Evolutionary conservation across 2,888 invertebrate genomes (phyloP), one percentile per base, ranked within the genome.

Genomic region (Seira ritae): DNA sequence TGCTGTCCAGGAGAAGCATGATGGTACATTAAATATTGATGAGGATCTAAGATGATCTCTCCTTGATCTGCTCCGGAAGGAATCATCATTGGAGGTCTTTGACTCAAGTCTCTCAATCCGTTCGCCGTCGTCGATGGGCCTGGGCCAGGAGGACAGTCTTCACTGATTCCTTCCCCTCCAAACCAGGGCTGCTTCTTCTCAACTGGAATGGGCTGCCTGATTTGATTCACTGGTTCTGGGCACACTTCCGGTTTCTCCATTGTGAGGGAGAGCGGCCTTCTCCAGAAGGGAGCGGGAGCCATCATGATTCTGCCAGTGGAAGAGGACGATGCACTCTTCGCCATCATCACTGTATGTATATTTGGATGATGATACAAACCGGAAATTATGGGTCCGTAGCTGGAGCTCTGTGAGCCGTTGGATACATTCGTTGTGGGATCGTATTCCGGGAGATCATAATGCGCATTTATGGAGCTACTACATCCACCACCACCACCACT

Each of bases 161-260:
- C 71, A 12, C 22, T 62, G 10, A 22, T 22, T 6, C 82, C 79
- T n/a, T 78, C 46, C 92, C 74, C 92, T 90, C 12, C 92, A 91
- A 4, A 93, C 93, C 90, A 92, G 91, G 22, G 93, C 92, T 94
- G 94, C 0, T 94, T 94, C 90, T 95, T 95, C 0, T 94, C 92
- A 23, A 94, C 90, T 0, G 95, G 95, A 85, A 95, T 95, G 0
- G 95, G 95, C 89, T 95, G 94, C 8, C 92, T 90, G 24, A 92
- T 91, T 17, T 89, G 90, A n/a, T 89, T 90, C 20, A 89, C 89
- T 17, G 82, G 73, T 55, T 89, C 89, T 67, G 89, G 89, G 12
- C 89, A 89, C 15, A 90, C 88, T 62, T 90, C 90, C 4, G 91
- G 91, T 86, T 80, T 90, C 90, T 93, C 93, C 68, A 93, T 93